Base-by-base conservation (phyloP, 1,140 invertebrate species). In the Streblospio benedicti region DNA sequence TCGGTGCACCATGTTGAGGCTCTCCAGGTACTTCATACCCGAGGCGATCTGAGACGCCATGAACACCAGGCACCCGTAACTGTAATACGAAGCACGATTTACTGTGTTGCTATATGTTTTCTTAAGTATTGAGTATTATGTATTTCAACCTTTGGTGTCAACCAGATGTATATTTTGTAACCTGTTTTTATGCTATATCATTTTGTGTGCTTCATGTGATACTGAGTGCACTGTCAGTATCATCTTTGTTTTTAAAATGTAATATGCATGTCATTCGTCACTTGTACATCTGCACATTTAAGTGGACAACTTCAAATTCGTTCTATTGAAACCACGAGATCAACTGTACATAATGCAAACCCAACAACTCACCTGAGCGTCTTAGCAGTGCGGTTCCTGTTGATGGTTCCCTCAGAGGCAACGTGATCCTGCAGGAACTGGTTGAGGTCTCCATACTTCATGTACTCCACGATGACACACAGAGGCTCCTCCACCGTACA, bases 1-100 rank as follows among this genome's bases (percentile, higher is more conserved):
- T 62, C 86, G 80, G 76, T 90, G 87, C 44, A 90, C 84, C 74
- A 89, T 85, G 74, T 87, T 86, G 64, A 87, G 79, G 23, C 84
- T 84, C 76, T 90, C 87, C 72, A 91, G 80, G 76, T 89, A 89
- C 73, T 89, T 89, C 90, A 93, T 93, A 27, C 89, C 90, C n/a
- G 86, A 87, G 2, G 90, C 86, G 65, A 93, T 87, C 77, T 93
- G 90, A 44, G 86, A 83, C n/a, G 87, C 86, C 74, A 91, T 86
- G 77, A 88, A 89, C 60, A 91, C 82, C 62, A 89, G 81, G 76
- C 84, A 86, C 54, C 84, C 86, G 72, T 87, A 87, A 75, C 89
- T 90, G 78, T 32, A 82, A 57, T 32, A 32, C 23, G 52, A 23
- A 35, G 31, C 31, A n/a, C n/a, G n/a, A n/a, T n/a, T n/a, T n/a